Conservation (phyloP, 1,140 invertebrate species). For the Hestina assimilis region DNA sequence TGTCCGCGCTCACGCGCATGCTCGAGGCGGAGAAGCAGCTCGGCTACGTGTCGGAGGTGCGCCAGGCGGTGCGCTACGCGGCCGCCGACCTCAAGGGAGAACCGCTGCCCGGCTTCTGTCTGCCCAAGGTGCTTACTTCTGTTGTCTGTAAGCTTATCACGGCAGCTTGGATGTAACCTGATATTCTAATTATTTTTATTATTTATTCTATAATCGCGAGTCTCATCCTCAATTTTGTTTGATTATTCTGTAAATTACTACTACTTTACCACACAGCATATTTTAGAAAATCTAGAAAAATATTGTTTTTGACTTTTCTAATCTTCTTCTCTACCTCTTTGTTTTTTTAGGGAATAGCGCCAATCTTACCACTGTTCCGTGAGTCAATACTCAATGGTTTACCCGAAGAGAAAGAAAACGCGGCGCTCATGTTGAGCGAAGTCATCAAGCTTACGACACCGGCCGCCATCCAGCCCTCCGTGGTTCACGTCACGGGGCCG, state of each 20-base stretch:
- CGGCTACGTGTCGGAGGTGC: constrained; percentile 90
- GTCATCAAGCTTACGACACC: constrained; percentile 92
- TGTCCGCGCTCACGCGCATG: constrained; percentile 92
- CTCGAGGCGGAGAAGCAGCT: constrained; percentile 90
- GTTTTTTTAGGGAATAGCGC: constrained; percentile 87
- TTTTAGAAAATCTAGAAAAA: background rate
- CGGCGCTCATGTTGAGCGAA: constrained; percentile 95
- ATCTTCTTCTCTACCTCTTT: background rate
- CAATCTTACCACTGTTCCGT: constrained; percentile 95
- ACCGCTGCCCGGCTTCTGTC: constrained; percentile 94
- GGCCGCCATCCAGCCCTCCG: constrained; percentile 93
- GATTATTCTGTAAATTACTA: too few species aligned
- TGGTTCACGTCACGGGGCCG: constrained; percentile 98
- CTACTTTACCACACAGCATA: too few species aligned
- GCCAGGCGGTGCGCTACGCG: constrained; percentile 94
- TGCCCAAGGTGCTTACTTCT: constrained; percentile 84
- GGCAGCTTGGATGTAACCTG: too few species aligned
- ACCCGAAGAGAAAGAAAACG: constrained; percentile 96
- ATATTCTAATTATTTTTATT: too few species aligned
- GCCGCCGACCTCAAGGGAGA: constrained; percentile 90
- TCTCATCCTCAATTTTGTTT: too few species aligned
- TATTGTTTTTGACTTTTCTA: background rate
- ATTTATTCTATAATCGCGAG: too few species aligned
- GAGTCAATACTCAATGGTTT: constrained; percentile 97
- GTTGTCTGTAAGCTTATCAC: too few species aligned